Evolutionary conservation across 2,888 invertebrate species (phyloP).

Genomic region (Listrodromus nycthemerus): DNA sequence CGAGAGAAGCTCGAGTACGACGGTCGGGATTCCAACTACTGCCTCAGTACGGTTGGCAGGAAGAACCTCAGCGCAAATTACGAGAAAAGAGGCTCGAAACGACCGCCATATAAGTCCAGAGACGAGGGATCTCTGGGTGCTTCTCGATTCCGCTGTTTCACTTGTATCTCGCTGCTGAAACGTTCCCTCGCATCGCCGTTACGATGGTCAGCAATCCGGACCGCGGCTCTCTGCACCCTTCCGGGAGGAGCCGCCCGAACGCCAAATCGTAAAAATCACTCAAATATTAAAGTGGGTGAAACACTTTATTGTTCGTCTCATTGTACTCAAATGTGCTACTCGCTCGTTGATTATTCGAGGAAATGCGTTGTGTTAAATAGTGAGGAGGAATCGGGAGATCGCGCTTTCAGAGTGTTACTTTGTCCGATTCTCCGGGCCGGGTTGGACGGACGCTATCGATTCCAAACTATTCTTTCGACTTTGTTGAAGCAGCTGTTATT

Average conservation of each 20-base stretch:
- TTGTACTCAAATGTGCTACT: not conserved
- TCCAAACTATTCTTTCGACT: constrained; percentile 15
- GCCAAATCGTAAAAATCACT: constrained; percentile 21
- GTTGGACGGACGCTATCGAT: not conserved
- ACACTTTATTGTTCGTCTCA: constrained; percentile 10
- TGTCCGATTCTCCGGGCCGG: not conserved
- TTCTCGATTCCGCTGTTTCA: constrained; percentile 21
- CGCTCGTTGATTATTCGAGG: not conserved
- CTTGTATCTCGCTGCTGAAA: not conserved
- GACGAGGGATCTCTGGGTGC: constrained; percentile 39
- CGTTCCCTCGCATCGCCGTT: not conserved
- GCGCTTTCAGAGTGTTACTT: not conserved
- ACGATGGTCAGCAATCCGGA: not conserved
- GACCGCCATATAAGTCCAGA: constrained; percentile 60
- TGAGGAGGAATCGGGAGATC: not conserved
- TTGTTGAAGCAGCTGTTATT: constrained; percentile 37
- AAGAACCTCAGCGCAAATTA: constrained; percentile 62
- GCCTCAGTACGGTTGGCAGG: not conserved
- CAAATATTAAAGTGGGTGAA: not conserved
- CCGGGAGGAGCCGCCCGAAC: not conserved
- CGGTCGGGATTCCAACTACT: not conserved
- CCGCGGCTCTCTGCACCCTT: too few species aligned
- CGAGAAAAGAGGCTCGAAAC: constrained; percentile 59
- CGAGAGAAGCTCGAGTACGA: not conserved
- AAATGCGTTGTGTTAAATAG: not conserved